Evolutionary conservation across 2,113 vertebrate species (phyloP).

Genomic region (Scolopax mira): DNA sequence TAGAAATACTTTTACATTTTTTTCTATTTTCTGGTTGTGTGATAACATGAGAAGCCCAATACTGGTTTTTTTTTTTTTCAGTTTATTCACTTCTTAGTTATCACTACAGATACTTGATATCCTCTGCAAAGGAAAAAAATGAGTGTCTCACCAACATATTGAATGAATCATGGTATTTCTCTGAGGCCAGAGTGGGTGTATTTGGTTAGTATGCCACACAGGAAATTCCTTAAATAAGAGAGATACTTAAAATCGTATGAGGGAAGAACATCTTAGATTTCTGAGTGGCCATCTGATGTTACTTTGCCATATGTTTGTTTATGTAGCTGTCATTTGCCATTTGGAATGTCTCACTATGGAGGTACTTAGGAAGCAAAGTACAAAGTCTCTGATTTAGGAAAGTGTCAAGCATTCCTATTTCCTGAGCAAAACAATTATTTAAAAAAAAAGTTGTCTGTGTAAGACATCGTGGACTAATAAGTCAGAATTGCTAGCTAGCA

Average conservation of each 20-base stretch:
- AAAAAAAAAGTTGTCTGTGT: background rate
- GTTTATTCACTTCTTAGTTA: background rate
- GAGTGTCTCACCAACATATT: background rate
- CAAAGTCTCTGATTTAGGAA: background rate
- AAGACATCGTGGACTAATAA: background rate
- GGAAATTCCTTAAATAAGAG: slow-evolving; percentile 20
- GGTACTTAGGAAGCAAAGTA: background rate
- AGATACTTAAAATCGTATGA: background rate
- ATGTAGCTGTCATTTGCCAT: slow-evolving; percentile 4
- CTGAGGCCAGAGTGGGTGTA: background rate
- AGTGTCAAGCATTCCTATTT: background rate
- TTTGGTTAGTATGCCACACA: slow-evolving; percentile 14
- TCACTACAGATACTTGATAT: background rate
- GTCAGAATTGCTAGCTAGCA: background rate
- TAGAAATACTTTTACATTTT: background rate
- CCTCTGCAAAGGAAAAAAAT: background rate
- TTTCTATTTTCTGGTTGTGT: background rate
- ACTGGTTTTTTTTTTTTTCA: background rate
- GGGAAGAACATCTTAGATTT: background rate
- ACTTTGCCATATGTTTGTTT: slow-evolving; percentile 15
- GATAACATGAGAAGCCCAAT: background rate
- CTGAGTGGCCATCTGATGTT: slow-evolving; percentile 3
- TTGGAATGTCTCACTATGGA: slow-evolving; percentile 3
- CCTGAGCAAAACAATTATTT: background rate
- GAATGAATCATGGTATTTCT: background rate